phyloP scores from a whole-genome alignment of 2,797 vertebrate genomes.

The Gorsachius magnificus region DNA sequence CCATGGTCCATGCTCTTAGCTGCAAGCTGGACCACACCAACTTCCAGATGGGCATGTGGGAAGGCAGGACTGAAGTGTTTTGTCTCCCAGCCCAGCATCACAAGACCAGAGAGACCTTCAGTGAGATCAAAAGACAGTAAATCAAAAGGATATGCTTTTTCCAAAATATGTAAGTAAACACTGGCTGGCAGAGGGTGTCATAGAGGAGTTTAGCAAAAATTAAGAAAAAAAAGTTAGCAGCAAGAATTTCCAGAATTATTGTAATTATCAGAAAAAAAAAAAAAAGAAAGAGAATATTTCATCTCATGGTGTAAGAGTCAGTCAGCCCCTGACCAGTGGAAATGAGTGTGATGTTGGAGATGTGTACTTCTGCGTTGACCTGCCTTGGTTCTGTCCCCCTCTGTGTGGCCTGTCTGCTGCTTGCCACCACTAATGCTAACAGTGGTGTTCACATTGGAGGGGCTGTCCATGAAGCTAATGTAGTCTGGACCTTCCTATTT shows the following conservation, averaged over 20 bases:
- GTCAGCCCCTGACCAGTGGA: background rate
- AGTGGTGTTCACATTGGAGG: background rate
- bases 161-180: background rate
- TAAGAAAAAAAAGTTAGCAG: background rate
- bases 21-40: background rate
- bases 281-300: background rate
- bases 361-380: accelerated
- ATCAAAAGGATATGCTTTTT: background rate
- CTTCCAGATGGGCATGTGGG: background rate
- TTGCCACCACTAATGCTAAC: background rate
- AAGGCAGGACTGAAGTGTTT: background rate
- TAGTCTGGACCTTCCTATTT: background rate
- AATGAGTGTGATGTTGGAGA: background rate
- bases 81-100: background rate
- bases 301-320: background rate
- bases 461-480: background rate
- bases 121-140: background rate
- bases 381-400: background rate
- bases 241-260: background rate
- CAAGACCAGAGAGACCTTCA: background rate
- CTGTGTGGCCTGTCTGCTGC: background rate
- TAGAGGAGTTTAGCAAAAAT: background rate
- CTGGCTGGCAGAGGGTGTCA: background rate
- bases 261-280: background rate
- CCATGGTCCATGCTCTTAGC: background rate